These are phyloP conservation scores for Brachionus manjavacas DNA, from an alignment of 1,140 invertebrate species.

Conservation along the genomic window DNA sequence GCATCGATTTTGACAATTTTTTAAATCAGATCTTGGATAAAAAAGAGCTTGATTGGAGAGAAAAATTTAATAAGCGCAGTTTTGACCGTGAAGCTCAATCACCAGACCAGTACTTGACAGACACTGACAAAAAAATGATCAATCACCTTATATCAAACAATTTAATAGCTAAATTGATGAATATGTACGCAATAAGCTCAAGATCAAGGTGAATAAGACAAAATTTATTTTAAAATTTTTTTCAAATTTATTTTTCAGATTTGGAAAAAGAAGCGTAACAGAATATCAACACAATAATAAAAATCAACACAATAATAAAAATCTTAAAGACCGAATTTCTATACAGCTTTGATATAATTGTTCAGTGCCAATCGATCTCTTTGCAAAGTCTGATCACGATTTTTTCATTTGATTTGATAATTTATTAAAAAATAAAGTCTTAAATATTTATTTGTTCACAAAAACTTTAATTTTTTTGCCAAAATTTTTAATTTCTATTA, in stretches of 20 bases:
- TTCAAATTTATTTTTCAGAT: not conserved
- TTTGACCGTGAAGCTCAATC: not conserved
- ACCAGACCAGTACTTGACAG: not conserved
- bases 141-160: not conserved
- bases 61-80: not conserved
- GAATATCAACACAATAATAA: not conserved
- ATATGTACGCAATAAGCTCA: not conserved
- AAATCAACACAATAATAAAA: not conserved
- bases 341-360: not conserved
- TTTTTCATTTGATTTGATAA: not conserved
- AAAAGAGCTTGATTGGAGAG: not conserved
- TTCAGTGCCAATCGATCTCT: not conserved
- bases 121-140: not conserved
- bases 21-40: not conserved
- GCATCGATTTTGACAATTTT: not conserved
- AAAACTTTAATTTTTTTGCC: not conserved
- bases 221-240: too few relatives aligned
- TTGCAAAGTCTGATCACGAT: not conserved
- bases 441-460: not conserved
- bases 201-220: not conserved
- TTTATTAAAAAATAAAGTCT: not conserved
- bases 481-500: not conserved
- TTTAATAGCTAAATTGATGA: not conserved
- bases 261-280: not conserved
- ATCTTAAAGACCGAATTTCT: not conserved